Conservation (phyloP, 2,797 vertebrate species). For the Gymnothorax reevesii region DNA sequence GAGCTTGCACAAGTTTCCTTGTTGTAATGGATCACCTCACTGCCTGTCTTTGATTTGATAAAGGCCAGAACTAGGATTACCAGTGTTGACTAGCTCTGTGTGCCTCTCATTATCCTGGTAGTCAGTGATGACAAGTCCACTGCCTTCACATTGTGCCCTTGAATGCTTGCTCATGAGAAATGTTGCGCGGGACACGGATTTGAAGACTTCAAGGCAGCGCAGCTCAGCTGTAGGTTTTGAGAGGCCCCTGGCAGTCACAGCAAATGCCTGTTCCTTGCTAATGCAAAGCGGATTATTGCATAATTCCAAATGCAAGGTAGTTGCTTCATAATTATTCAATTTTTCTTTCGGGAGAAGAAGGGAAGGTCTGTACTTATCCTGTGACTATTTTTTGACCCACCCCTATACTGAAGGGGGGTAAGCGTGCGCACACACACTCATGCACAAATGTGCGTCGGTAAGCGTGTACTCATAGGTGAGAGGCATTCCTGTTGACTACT, state of each 20-base stretch:
- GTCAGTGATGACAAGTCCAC: neutral
- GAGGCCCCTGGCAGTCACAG: neutral
- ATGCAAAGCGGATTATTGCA: neutral
- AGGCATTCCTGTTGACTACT: constrained; percentile 12
- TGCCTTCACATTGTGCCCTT: neutral
- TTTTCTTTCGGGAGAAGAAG: constrained; percentile 40
- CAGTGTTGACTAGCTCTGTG: neutral
- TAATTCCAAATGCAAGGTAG: constrained; percentile 33
- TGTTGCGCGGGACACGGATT: neutral
- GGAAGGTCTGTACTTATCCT: constrained; percentile 34
- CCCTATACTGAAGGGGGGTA: neutral
- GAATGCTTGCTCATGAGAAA: constrained; percentile 15
- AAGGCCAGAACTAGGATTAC: neutral
- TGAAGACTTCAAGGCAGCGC: neutral
- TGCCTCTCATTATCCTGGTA: neutral
- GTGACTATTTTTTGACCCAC: constrained; percentile 5
- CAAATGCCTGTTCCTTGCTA: constrained; percentile 4
- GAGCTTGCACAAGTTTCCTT: neutral
- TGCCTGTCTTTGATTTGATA: neutral
- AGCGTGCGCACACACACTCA: neutral
- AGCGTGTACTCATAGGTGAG: constrained; percentile 24
- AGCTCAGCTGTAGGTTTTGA: neutral
- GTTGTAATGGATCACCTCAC: constrained; percentile 8
- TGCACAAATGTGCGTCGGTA: constrained; percentile 1
- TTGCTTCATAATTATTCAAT: constrained; percentile 49